Evolutionary conservation across 1,140 invertebrate genomes (phyloP), one percentile per base, ranked within the genome.

Genomic region (Macrobrachium nipponense): DNA sequence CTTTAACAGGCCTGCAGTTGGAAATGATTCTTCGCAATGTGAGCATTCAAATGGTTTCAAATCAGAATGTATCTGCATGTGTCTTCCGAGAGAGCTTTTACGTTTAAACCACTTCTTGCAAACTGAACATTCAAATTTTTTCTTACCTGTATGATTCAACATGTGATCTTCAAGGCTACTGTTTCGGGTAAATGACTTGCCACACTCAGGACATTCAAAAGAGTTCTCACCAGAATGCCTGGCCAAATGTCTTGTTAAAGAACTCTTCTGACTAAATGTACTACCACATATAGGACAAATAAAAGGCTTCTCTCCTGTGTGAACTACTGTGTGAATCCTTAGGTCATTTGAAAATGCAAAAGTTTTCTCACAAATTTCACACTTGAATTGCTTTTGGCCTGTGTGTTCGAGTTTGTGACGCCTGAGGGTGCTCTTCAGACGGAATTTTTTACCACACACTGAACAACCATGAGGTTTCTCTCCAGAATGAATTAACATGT

Each of bases 401-500:
- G 68, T 17, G 36, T 72, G 68, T 14, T 14, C 36, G 2, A 14
- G 68, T 23, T 12, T 23, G 68, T 72, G 68, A 14, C 20, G 14
- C n/a, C n/a, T 72, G 68, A 72, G 68, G 20, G 20, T 12, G 15
- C 20, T 72, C 68, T 72, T 72, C 68, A 14, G 68, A 8, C 68
- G 20, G 20, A 18, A 72, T 36, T 17, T n/a, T 72, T 72, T 72
- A 72, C 68, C 68, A 8, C 68, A 72, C 2, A 17, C 68, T 36
- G 20, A 12, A 72, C 68, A 72, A 5, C 20, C 20, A 36, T 23
- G 36, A 64, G 62, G 62, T 20, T 72, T 72, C 68, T 72, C 68
- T 23, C 68, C 68, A 14, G 68, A 72, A 72, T 72, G 68, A 72
- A 72, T 36, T 23, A 72, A n/a, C 14, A 20, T 14, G 20, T 72